Conservation (phyloP, 2,797 vertebrate species). For the Rhabdomys pumilio region DNA sequence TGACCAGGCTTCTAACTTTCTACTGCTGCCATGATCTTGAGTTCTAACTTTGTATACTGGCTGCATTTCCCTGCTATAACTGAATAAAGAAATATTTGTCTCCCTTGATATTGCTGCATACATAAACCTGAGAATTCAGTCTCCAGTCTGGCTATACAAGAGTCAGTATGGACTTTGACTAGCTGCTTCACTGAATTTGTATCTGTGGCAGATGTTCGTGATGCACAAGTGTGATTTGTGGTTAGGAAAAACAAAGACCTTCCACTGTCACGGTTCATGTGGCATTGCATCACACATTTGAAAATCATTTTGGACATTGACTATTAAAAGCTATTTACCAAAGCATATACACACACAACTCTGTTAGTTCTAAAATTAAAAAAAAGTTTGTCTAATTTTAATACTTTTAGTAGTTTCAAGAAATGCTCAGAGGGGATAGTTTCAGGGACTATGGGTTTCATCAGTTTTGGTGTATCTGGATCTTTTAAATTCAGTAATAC, state of each 20-base stretch:
- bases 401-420: background rate
- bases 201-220: background rate
- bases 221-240: too few relatives aligned
- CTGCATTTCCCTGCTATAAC: background rate
- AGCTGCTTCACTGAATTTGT: background rate
- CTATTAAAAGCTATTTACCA: background rate
- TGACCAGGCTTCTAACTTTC: background rate
- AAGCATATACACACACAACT: background rate
- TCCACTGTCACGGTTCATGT: background rate
- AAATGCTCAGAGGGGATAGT: background rate
- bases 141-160: background rate
- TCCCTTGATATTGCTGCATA: background rate
- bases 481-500: background rate
- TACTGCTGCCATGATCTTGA: background rate
- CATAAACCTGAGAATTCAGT: background rate
- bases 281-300: background rate
- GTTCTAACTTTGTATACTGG: background rate
- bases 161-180: background rate
- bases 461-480: background rate
- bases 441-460: rapidly evolving
- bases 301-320: background rate
- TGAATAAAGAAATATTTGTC: background rate
- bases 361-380: background rate
- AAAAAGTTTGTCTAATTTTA: background rate
- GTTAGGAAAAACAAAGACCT: background rate